Conservation (phyloP, 2,797 vertebrate genomes). For the Pangasius sanitwongsei region DNA sequence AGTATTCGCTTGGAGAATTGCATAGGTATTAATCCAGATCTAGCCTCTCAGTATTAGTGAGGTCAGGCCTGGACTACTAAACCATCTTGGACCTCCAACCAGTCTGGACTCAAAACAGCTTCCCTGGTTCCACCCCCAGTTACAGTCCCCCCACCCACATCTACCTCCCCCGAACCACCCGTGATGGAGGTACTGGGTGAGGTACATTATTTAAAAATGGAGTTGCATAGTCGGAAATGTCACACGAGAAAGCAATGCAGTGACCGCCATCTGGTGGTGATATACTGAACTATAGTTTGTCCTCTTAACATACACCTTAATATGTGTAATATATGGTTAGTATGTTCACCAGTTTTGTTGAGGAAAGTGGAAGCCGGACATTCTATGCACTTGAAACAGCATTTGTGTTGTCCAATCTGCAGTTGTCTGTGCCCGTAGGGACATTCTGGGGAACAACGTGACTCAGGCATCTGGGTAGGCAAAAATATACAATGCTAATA, state of each 20-base stretch:
- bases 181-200: neutral
- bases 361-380: constrained; percentile 79
- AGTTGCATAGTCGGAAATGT: neutral
- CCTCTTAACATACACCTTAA: neutral
- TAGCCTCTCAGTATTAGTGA: neutral
- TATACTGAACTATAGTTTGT: constrained; percentile 2
- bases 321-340: neutral
- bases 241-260: neutral
- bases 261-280: constrained; percentile 61
- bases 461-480: constrained; percentile 69
- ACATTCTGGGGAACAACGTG: constrained; percentile 79
- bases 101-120: neutral
- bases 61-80: neutral
- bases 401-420: constrained; percentile 71
- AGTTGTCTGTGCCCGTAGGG: constrained; percentile 71
- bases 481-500: constrained; percentile 10
- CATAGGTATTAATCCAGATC: neutral
- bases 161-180: neutral
- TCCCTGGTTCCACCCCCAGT: neutral
- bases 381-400: constrained; percentile 82
- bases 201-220: neutral
- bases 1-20: neutral
- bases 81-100: neutral
- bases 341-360: constrained; percentile 76
- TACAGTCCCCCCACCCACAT: neutral